phyloP scores from a whole-genome alignment of 1,140 invertebrate species.

The Akabosia matsudoensis region DNA sequence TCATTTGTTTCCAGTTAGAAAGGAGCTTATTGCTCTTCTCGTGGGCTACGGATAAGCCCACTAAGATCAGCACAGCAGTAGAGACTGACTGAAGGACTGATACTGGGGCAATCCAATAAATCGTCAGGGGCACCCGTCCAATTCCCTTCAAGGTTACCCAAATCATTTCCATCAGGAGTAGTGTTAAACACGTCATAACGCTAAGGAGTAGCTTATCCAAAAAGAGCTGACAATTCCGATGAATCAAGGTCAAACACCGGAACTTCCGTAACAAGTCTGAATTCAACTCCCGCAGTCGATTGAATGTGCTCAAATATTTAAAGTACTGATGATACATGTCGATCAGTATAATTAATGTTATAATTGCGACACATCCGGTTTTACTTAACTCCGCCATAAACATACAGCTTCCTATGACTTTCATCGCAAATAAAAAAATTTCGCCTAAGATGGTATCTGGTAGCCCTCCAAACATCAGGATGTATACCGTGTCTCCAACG shows the following conservation, averaged over 20 bases:
- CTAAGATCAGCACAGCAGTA: background rate
- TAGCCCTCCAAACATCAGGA: background rate
- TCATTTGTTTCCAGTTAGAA: background rate
- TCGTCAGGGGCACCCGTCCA: background rate
- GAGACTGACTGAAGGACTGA: background rate
- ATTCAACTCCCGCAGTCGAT: background rate
- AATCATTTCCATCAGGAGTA: background rate
- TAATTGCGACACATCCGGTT: background rate
- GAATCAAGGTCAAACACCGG: background rate
- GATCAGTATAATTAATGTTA: background rate
- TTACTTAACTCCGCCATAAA: background rate
- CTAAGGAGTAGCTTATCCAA: background rate
- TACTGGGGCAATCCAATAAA: background rate
- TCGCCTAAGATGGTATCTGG: background rate
- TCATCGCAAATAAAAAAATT: background rate
- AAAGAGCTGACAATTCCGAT: background rate
- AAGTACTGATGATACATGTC: background rate
- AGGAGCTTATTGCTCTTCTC: background rate
- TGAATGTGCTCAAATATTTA: background rate
- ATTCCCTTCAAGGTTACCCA: background rate
- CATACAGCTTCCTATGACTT: background rate
- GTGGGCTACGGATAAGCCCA: background rate
- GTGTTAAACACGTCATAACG: background rate
- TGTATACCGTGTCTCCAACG: background rate
- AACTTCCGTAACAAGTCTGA: background rate